Base-by-base conservation (phyloP, 2,797 vertebrate species). In the Eurystomus glaucurus region DNA sequence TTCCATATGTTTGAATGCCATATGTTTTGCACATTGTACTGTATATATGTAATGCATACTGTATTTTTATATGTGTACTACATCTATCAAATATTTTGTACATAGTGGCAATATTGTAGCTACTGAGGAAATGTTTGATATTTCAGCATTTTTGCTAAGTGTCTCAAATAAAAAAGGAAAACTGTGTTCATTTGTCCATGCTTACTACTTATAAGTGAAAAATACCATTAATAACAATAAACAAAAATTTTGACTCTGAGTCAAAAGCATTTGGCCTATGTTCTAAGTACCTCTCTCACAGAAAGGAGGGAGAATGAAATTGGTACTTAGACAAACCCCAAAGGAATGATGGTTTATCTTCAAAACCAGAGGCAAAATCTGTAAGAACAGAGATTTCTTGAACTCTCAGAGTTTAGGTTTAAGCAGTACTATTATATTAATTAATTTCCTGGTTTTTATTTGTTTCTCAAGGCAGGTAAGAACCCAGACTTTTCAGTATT, bases 21-120 rank as follows among this genome's bases (percentile, higher is more conserved):
- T 99, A 99, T 96, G 97, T 99, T 99, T 99, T 99, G 99, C 99
- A 99, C 99, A 99, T 99, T 99, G 99, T 99, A 99, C 98, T 99
- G 99, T 99, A 99, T 99, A 99, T 98, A 99, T 98, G 99, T 99
- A 98, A 99, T 98, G 99, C 99, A 99, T 99, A 99, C 99, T 99
- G 98, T 98, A 98, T 98, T 98, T 99, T 99, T 99, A 99, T 98
- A 98, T 98, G 99, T 99, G 98, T 99, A 98, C 98, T 98, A 98
- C 98, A 98, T 99, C 98, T 99, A 99, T 98, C 98, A 98, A 96
- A 98, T 99, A 98, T 99, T 99, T 99, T 99, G 98, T 99, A 99
- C 99, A 99, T 99, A 99, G 98, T 98, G 97, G 98, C 98, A 98
- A 98, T 98, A 98, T 98, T 96, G 98, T 98, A 99, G 98, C 98